phyloP scores from a whole-genome alignment of 2,113 vertebrate species.

The Aythya baeri region DNA sequence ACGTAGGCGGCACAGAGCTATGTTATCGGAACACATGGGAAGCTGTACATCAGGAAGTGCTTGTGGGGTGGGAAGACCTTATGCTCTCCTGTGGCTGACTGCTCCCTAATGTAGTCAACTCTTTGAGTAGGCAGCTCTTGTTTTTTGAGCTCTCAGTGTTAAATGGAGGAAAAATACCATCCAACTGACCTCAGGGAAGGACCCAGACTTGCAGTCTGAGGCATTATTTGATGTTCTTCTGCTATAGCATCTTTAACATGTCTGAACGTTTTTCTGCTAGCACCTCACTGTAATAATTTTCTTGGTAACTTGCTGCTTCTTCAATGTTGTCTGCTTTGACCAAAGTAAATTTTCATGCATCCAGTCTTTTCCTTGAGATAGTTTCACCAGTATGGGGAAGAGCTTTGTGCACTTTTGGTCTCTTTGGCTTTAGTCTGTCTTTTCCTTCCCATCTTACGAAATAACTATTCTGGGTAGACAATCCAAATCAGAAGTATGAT shows the following conservation, averaged over 20 bases:
- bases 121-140: background rate
- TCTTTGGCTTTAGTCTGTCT: background rate
- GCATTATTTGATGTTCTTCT: background rate
- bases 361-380: background rate
- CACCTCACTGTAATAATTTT: background rate
- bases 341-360: background rate
- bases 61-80: background rate
- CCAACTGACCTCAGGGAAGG: background rate
- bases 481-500: background rate
- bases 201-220: background rate
- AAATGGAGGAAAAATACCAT: background rate
- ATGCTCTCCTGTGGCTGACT: background rate
- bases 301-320: background rate
- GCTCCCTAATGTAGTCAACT: background rate
- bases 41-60: background rate
- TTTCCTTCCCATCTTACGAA: background rate
- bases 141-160: background rate
- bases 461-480: rapidly evolving
- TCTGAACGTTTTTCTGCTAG: background rate
- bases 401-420: background rate
- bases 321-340: background rate
- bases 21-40: background rate
- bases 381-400: background rate
- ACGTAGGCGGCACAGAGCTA: rapidly evolving
- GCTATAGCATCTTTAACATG: background rate